phyloP scores from a whole-genome alignment of 2,113 vertebrate species.

The human (Homo sapiens) region DNA sequence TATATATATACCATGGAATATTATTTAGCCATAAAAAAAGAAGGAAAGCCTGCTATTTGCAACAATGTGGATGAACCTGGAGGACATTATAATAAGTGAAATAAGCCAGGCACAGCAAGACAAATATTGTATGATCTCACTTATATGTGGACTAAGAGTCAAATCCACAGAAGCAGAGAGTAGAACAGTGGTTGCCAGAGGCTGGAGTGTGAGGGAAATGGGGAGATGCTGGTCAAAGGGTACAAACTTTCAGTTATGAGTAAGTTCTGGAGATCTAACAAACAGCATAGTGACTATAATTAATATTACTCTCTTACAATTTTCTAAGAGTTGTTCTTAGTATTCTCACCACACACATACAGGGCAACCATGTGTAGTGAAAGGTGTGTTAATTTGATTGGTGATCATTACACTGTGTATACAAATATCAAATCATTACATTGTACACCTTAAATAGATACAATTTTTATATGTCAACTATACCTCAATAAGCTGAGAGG shows the following conservation, averaged over 20 bases:
- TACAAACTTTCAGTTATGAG: neutral
- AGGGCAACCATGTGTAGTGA: too few species aligned
- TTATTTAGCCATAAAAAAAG: neutral
- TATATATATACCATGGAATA: neutral
- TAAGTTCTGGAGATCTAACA: neutral
- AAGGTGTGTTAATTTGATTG: too few species aligned
- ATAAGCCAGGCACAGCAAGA: neutral
- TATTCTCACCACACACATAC: too few species aligned
- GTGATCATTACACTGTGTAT: too few species aligned
- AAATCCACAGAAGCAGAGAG: neutral
- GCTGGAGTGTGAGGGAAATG: neutral
- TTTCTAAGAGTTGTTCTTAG: too few species aligned
- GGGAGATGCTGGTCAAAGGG: neutral
- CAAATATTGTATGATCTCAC: neutral
- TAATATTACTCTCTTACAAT: neutral
- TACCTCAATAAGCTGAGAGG: too few species aligned
- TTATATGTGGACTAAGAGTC: neutral
- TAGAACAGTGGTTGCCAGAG: neutral
- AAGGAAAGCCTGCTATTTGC: neutral
- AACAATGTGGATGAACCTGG: neutral
- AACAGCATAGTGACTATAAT: neutral
- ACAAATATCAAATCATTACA: too few species aligned
- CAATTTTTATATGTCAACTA: too few species aligned
- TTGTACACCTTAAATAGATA: too few species aligned
- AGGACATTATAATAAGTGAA: neutral